A percentile compares a stretch with the other conserved stretches of the same genome.
These are phyloP conservation scores for Coptodon bakossiorum DNA, from an alignment of 2,113 vertebrate genomes.

Conservation along the genomic window DNA sequence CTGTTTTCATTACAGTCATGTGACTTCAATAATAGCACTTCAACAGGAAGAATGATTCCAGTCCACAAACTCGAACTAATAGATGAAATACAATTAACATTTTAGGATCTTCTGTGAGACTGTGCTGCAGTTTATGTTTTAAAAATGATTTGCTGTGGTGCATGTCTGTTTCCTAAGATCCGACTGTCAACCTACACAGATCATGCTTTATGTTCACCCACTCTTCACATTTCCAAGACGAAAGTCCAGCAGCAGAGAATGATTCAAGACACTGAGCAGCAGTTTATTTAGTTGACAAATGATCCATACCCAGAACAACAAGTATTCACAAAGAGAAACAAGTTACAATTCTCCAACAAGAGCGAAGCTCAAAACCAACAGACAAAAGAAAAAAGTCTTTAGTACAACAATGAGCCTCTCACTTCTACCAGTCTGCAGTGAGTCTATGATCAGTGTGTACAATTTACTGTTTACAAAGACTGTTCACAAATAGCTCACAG, in stretches of 20 bases:
- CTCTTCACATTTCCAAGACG: background rate
- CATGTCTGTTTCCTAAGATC: too few species aligned
- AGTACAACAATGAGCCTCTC: too few species aligned
- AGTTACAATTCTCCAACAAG: background rate
- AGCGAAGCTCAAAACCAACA: accelerated
- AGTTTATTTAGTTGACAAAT: background rate
- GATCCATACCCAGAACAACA: background rate
- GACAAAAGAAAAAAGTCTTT: too few species aligned
- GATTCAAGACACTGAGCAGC: background rate
- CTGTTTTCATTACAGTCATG: background rate
- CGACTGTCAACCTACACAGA: too few species aligned
- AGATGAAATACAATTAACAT: too few species aligned
- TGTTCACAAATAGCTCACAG: too few species aligned
- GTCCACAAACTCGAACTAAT: accelerated
- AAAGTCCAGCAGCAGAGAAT: background rate
- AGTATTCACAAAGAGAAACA: background rate
- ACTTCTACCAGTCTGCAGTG: too few species aligned
- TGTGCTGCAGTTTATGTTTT: too few species aligned
- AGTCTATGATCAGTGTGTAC: too few species aligned
- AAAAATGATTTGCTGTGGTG: too few species aligned
- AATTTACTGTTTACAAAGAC: too few species aligned
- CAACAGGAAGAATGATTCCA: accelerated
- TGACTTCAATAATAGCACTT: accelerated
- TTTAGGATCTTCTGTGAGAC: background rate
- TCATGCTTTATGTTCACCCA: accelerated